Evolutionary conservation across 2,113 vertebrate genomes (phyloP).

Genomic region (Aspiorhynchus laticeps): DNA sequence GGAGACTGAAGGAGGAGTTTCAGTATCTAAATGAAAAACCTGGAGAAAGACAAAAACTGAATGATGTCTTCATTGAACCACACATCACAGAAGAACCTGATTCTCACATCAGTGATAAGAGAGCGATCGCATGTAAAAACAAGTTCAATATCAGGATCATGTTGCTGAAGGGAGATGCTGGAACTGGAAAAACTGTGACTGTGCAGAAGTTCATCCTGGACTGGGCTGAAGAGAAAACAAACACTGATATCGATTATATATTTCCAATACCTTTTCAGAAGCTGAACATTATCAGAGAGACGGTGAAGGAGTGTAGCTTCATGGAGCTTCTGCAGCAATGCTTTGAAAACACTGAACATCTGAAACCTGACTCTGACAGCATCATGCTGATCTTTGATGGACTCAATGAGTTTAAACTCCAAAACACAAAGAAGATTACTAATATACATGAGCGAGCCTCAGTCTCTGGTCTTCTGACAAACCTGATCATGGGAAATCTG

Average conservation of each 20-base stretch:
- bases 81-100: background rate
- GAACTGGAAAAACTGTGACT: background rate
- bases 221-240: background rate
- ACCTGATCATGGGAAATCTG: slow-evolving; percentile 18
- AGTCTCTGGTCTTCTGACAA: background rate
- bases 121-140: too few species aligned
- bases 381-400: slow-evolving; percentile 2
- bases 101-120: too few species aligned
- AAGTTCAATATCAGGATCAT: background rate
- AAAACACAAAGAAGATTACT: background rate
- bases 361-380: background rate
- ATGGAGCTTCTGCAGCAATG: background rate
- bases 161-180: background rate
- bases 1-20: background rate
- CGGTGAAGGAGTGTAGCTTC: background rate
- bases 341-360: background rate
- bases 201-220: slow-evolving; percentile 4
- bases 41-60: background rate
- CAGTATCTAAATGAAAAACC: background rate
- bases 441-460: background rate
- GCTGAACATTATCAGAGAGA: background rate
- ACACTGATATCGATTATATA: background rate
- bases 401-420: background rate
- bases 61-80: background rate
- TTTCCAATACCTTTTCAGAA: background rate